Evolutionary conservation across 2,113 vertebrate genomes (phyloP), one percentile per base, ranked within the genome.

Genomic region (Actenoides lindsayi): DNA sequence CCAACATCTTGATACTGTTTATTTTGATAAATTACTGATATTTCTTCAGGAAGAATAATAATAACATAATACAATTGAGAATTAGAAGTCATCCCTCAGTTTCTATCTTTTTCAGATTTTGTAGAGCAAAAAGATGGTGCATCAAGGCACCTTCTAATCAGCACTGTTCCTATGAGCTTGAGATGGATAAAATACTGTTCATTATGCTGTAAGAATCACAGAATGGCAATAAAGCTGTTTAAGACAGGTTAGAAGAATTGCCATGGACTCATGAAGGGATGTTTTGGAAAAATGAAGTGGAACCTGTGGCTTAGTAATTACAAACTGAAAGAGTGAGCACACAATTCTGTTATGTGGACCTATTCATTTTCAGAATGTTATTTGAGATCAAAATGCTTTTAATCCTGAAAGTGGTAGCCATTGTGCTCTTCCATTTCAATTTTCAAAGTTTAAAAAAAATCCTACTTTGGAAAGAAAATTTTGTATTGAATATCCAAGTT

Each of bases 1-100:
- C 11, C 28, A 41, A 69, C 13, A 77, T 39, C 11, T 12, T 15
- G 77, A 1, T 65, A 37, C 11, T 42, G 24, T 51, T 46, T 16
- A 51, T 92, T 93, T 87, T 74, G 44, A 75, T 86, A 88, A 89
- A 90, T 67, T 88, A 81, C 39, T 93, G 59, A 73, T 27, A 69
- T 78, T 92, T 63, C 33, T 86, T 87, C 25, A 67, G 11, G 23
- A 87, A 89, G 67, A 87, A 70, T 24, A 70, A 8, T 39, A 79
- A 68, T 50, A 80, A 95, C 89, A 69, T 31, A 10, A 53, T 28
- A n/a, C 1, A 1, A 13, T 23, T 86, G 48, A 88, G n/a, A 86
- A 64, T 42, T 18, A 79, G 20, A 64, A 67, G 14, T 21, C 33
- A 75, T 76, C 16, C 83, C 68, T 60, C 12, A 27, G 8, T 37